Base-by-base conservation (phyloP, 35 echinoderm and acorn worm species). In the Hemicentrotus pulcherrimus region DNA sequence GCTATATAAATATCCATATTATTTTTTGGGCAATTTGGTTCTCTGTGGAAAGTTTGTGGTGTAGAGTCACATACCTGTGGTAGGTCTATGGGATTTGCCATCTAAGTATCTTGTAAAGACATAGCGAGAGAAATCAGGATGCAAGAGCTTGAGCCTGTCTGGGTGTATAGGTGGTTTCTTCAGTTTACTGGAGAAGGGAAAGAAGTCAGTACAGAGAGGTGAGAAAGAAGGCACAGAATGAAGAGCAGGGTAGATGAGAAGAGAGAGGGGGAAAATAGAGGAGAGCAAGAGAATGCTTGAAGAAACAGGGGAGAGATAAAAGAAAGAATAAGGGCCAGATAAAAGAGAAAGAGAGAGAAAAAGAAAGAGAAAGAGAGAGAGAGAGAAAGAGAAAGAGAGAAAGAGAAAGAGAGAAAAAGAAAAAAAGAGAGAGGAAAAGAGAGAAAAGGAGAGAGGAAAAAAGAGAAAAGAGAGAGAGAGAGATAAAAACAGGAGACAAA, bases 91-190 rank as follows among this genome's bases (percentile, higher is more conserved):
- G 31, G 96, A 91, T 87, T 99, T 99, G 70, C 52, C 95, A 86
- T 99, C 97, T 47, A 99, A 70, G 95, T 96, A 99, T 47, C 86
- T 92, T 6, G 96, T 99, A 94, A 97, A 99, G 28, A 97, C 96
- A 94, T 99, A 99, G 9, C 98, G 97, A 46, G 97, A 97, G 96
- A 99, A 99, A 86, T 99, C 98, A 59, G 98, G 98, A 95, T 99
- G 98, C 31, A 97, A 70, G 14, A 97, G 48, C 48, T 97, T 99
- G 35, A 96, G 65, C 48, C 92, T 96, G 47, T 88, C 32, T 18
- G 93, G 88, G 14, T 85, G 60, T 16, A 96, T 46, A 13, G 46
- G 58, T 32, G 96, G 96, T 48, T 91, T 95, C 86, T 93, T 94
- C 92, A 96, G 86, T 94, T 96, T 97, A 91, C 96, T 97, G 94